phyloP scores from a whole-genome alignment of 2,888 invertebrate genomes.

The Eupithecia exiguata region DNA sequence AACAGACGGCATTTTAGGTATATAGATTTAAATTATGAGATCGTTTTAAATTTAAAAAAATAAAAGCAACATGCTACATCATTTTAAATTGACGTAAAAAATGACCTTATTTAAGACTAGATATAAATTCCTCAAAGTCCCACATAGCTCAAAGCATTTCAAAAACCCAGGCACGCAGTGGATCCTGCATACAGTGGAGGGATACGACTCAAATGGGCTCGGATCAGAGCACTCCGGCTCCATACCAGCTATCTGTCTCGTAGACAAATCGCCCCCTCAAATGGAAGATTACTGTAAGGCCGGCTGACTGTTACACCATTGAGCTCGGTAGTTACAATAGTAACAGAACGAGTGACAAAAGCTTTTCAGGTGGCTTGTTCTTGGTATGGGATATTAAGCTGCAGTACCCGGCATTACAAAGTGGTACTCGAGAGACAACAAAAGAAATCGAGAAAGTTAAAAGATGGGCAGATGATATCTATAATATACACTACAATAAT shows the following conservation, averaged over 20 bases:
- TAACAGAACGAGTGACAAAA: not conserved
- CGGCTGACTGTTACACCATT: constrained; percentile 23
- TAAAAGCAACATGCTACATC: not conserved
- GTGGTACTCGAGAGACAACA: no score
- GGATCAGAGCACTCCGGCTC: constrained; percentile 50
- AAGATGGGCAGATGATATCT: no score
- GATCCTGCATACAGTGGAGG: constrained; percentile 39
- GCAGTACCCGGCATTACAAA: no score
- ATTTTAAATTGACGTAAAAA: not conserved
- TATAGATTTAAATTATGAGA: no score
- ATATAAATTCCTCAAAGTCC: constrained; percentile 7
- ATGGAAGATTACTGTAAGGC: constrained; percentile 73
- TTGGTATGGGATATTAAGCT: no score
- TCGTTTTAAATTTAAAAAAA: not conserved
- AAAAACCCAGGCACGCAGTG: constrained; percentile 40
- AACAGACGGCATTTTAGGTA: not conserved
- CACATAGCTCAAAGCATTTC: constrained; percentile 25
- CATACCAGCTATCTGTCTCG: constrained; percentile 67
- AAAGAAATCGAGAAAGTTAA: no score
- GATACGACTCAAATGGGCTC: constrained; percentile 45
- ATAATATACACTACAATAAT: no score
- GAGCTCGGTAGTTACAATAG: not conserved
- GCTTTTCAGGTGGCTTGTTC: no score
- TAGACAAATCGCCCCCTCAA: constrained; percentile 79
- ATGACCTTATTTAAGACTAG: constrained; percentile 8